Evolutionary conservation across 2,797 vertebrate species (phyloP).

Genomic region (Clarias laeviceps): DNA sequence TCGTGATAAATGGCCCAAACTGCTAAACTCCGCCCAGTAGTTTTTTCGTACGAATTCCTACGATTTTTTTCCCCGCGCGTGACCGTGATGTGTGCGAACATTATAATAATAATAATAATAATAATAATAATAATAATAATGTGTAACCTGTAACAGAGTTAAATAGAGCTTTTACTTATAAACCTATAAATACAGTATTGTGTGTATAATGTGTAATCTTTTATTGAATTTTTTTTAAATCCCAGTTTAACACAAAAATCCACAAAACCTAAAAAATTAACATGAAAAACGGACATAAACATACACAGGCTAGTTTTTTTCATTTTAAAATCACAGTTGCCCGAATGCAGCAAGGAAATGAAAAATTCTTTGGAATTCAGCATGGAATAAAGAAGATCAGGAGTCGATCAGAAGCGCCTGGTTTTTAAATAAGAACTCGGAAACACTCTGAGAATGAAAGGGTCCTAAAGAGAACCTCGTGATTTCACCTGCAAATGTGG

Average conservation of each 20-base stretch:
- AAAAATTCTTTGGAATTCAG: conserved; percentile 93
- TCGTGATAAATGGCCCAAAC: background rate
- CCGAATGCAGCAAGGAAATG: conserved; percentile 82
- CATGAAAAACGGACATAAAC: conserved; percentile 29
- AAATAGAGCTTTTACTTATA: conserved; percentile 39
- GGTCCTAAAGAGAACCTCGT: background rate
- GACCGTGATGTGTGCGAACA: conserved; percentile 3
- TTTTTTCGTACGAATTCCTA: background rate
- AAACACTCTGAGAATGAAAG: background rate
- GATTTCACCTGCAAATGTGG: background rate
- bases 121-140: background rate
- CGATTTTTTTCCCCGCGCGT: background rate
- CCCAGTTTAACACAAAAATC: conserved; percentile 24
- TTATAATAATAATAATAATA: background rate
- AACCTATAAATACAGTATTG: conserved; percentile 50
- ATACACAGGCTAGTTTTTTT: background rate
- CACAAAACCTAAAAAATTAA: conserved; percentile 38
- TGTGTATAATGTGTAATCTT: background rate
- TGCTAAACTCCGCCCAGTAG: background rate
- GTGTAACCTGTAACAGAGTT: conserved; percentile 25
- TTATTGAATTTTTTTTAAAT: background rate
- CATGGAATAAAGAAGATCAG: conserved; percentile 70
- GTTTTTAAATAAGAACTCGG: conserved; percentile 29
- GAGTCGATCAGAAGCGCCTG: conserved; percentile 73
- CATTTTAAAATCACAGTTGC: conserved; percentile 78